Base-by-base conservation (phyloP, 2,113 vertebrate species). In the Pteropus alecto region DNA sequence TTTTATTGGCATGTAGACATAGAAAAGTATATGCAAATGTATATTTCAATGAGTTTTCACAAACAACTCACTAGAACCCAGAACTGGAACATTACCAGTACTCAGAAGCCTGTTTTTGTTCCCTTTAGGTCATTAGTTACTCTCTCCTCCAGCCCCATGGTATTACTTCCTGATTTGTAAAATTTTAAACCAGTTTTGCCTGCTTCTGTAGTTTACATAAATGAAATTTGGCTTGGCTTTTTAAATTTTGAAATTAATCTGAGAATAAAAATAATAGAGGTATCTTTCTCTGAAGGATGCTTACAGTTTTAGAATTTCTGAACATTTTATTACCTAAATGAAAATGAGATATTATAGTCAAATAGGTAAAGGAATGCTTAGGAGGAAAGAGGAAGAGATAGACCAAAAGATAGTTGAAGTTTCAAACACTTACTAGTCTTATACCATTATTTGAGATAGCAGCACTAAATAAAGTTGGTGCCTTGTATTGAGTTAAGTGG, bases 211-310 rank as follows among this genome's bases (percentile, higher is more conserved):
- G 56, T 89, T 91, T 84, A 41, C 11, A 11, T 70, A 87, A 94
- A 46, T 93, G 67, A 76, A 93, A 67, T 85, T 92, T 60, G 95
- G 48, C n/a, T 43, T 94, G 30, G 38, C 78, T 84, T n/a, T 90
- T 93, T 74, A 93, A 67, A 89, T 92, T 81, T 82, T 30, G 82
- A 33, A 93, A 71, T 93, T 88, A 82, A 86, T 86, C 1, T 93
- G 33, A 21, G 18, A 30, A 35, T 87, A 83, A 90, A 82, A 73
- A 67, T 41, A 93, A 51, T 56, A 78, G 19, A 41, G 7, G 1
- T 41, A 0, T 43, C 18, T 83, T 88, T 94, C 67, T 79, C 12
- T 93, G 54, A 78, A 93, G 56, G 33, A 51, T 94, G 33, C 12
- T 63, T 87, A 10, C 0, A 78, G 19, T 56, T 68, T 58, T 79